Evolutionary conservation across 1,140 invertebrate species (phyloP).

Genomic region (Megalopta genalis): DNA sequence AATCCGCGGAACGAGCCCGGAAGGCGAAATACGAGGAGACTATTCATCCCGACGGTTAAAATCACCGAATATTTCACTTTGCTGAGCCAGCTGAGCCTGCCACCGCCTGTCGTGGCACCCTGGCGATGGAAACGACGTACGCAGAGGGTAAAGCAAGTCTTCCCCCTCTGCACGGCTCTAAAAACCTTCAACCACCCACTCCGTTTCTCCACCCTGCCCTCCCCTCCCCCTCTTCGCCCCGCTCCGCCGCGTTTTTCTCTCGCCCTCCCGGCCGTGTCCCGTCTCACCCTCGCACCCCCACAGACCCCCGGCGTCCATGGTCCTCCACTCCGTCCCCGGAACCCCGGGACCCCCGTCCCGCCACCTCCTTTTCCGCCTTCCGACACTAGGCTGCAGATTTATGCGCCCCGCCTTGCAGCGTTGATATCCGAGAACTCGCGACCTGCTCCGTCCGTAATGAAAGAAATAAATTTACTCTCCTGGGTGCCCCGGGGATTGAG

Average conservation of each 20-base stretch:
- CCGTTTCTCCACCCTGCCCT: conserved; percentile 28
- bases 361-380: conserved; percentile 39
- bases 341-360: too few relatives aligned
- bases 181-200: conserved; percentile 43
- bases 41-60: conserved; percentile 76
- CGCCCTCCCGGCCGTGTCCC: conserved; percentile 38
- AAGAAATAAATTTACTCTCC: conserved; percentile 81
- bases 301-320: too few relatives aligned
- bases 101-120: conserved; percentile 62
- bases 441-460: conserved; percentile 79
- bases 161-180: conserved; percentile 19
- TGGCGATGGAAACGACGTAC: conserved; percentile 58
- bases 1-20: conserved; percentile 66
- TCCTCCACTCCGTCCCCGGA: too few relatives aligned
- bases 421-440: conserved; percentile 80
- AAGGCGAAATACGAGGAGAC: conserved; percentile 73
- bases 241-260: conserved; percentile 1
- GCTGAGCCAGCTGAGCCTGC: conserved; percentile 70
- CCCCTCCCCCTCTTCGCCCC: conserved; percentile 7
- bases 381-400: conserved; percentile 77
- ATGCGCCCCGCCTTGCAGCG: conserved; percentile 78
- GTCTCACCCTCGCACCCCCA: conserved; percentile 1
- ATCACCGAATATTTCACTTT: conserved; percentile 78
- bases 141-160: conserved; percentile 50
- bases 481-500: conserved; percentile 65